Conservation (phyloP, 2,113 vertebrate genomes). For the Cervus canadensis region DNA sequence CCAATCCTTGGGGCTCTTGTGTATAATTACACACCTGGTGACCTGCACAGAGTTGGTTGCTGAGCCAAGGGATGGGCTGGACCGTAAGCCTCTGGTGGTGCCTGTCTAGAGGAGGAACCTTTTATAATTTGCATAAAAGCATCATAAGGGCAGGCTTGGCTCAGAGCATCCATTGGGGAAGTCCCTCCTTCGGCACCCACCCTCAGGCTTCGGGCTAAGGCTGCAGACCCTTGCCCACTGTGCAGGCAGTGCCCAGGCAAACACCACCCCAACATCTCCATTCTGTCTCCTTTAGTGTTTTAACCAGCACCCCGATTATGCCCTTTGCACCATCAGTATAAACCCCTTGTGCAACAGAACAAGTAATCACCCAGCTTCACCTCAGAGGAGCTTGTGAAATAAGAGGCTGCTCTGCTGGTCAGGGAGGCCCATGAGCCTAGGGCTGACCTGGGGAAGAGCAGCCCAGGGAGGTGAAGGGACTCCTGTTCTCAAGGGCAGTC, state of each 20-base stretch:
- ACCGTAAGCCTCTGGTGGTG: fast-evolving
- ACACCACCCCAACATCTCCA: background rate
- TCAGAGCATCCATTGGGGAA: background rate
- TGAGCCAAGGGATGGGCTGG: background rate
- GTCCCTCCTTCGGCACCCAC: fast-evolving
- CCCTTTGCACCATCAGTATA: fast-evolving
- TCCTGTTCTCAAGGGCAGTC: background rate
- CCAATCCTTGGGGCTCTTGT: background rate
- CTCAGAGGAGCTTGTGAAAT: too few relatives aligned
- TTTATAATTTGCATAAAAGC: background rate
- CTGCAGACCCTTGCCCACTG: fast-evolving
- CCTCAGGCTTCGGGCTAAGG: too few relatives aligned
- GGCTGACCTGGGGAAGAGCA: background rate
- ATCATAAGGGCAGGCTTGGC: background rate
- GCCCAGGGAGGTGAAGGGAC: background rate
- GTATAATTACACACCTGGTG: background rate
- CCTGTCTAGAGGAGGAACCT: background rate
- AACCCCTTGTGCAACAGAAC: background rate
- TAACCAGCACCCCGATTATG: fast-evolving
- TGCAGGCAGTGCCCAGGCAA: background rate
- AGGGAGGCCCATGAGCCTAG: background rate
- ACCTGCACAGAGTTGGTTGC: background rate
- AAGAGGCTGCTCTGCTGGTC: background rate
- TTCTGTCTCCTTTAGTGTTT: background rate
- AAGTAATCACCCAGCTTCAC: too few relatives aligned